Conservation (phyloP, 2,113 vertebrate genomes). For the Pseudorhombus dupliciocellatus region DNA sequence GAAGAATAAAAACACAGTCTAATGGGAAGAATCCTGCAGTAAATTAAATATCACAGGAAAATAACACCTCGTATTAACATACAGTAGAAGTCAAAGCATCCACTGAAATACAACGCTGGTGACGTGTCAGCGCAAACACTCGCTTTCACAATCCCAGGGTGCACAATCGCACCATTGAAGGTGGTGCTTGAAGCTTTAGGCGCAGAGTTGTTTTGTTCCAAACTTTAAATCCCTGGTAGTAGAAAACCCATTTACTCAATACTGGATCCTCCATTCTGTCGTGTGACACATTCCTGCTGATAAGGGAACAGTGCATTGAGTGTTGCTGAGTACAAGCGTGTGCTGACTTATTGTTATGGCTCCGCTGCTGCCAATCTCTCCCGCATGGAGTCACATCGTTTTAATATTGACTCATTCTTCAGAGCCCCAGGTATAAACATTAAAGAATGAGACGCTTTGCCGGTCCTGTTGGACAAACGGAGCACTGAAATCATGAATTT, state of each 20-base stretch:
- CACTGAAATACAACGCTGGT: slow-evolving; percentile 52
- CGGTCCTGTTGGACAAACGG: slow-evolving; percentile 11
- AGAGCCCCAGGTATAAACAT: background rate
- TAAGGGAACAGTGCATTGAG: slow-evolving; percentile 39
- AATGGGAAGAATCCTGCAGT: slow-evolving; percentile 63
- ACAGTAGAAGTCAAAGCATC: slow-evolving; percentile 32
- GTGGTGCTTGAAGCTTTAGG: slow-evolving; percentile 2
- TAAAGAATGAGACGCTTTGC: background rate
- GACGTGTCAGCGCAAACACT: slow-evolving; percentile 53
- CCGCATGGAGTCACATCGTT: background rate
- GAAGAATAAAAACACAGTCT: slow-evolving; percentile 63
- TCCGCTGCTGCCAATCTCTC: background rate
- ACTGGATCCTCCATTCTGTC: slow-evolving; percentile 28
- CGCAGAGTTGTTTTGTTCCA: slow-evolving; percentile 24
- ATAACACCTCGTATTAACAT: slow-evolving; percentile 61
- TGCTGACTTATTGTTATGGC: slow-evolving; percentile 25
- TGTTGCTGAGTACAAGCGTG: slow-evolving; percentile 15
- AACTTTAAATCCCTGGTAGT: slow-evolving; percentile 37
- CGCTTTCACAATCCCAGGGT: slow-evolving; percentile 27
- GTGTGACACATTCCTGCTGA: slow-evolving; percentile 43
- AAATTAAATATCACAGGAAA: slow-evolving; percentile 68
- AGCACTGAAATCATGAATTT: slow-evolving; percentile 3
- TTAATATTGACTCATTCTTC: background rate
- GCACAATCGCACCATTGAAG: slow-evolving; percentile 41
- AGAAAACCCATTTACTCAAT: slow-evolving; percentile 22